Percentiles rank a stretch among this genome's conserved stretches.
Conservation (phyloP, 2,888 invertebrate genomes). For the Macrophya alboannulata region DNA sequence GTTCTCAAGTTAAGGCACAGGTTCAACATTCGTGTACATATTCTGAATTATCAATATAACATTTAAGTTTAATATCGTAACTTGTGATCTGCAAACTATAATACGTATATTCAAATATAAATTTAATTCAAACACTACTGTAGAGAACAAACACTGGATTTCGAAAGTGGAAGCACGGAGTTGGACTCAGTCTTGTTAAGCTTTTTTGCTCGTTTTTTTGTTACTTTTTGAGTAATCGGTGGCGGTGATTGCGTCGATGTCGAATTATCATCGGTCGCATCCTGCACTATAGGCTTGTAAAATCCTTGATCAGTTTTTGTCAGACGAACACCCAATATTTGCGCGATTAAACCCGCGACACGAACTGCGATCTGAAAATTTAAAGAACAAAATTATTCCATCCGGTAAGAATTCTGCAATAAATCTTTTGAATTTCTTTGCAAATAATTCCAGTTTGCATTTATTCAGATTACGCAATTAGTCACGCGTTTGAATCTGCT, state of each 20-base stretch:
- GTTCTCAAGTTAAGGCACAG: conserved; percentile 36
- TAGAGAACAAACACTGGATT: conserved; percentile 82
- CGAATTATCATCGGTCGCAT: conserved; percentile 82
- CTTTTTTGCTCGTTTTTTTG: conserved; percentile 74
- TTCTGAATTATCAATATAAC: background rate
- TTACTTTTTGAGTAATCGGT: conserved; percentile 70
- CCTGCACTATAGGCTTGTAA: conserved; percentile 85
- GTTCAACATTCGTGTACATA: background rate
- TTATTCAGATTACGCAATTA: background rate
- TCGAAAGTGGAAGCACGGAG: conserved; percentile 70
- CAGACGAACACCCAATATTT: conserved; percentile 85
- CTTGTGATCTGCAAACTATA: conserved; percentile 3
- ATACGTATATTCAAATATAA: background rate
- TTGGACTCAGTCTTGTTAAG: conserved; percentile 68
- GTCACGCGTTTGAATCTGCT: background rate
- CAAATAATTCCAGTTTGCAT: background rate
- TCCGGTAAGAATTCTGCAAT: background rate
- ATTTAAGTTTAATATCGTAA: conserved; percentile 38
- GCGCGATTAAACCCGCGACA: conserved; percentile 88
- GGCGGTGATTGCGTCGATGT: conserved; percentile 58
- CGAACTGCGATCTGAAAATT: conserved; percentile 83
- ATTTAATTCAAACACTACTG: conserved; percentile 76
- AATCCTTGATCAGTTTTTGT: conserved; percentile 86
- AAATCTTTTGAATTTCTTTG: background rate
- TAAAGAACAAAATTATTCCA: conserved; percentile 40